Conservation (phyloP, 2,888 invertebrate genomes). For the Polyploca ridens region DNA sequence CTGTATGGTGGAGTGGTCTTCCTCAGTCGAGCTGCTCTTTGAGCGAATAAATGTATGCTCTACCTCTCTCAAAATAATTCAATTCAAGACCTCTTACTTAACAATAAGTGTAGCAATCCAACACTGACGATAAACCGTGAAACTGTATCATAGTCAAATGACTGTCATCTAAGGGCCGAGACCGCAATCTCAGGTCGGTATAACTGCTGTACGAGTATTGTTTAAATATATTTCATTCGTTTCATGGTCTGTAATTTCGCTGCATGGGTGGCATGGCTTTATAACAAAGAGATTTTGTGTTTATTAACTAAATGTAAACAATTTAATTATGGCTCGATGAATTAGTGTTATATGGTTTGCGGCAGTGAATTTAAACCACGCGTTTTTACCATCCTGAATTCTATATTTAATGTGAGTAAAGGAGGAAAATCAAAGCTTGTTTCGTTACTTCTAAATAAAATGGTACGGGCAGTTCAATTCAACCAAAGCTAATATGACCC, state of each 20-base stretch:
- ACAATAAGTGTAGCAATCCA: not conserved
- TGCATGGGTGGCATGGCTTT: conserved; percentile 12
- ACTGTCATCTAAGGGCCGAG: conserved; percentile 22
- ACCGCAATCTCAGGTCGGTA: conserved; percentile 22
- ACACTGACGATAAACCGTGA: conserved; percentile 4
- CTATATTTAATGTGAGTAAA: not conserved
- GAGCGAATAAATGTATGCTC: too few species aligned
- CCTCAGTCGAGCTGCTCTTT: too few species aligned
- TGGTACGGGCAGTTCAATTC: too few species aligned
- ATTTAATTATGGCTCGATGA: too few species aligned
- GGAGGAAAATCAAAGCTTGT: too few species aligned
- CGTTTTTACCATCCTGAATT: too few species aligned
- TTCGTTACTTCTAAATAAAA: too few species aligned
- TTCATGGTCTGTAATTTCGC: not conserved
- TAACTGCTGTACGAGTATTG: conserved; percentile 20
- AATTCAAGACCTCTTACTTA: not conserved
- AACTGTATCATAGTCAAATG: conserved; percentile 14
- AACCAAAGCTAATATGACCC: too few species aligned
- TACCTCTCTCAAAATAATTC: too few species aligned
- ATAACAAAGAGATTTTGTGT: not conserved
- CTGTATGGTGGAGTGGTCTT: too few species aligned
- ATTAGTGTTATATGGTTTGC: too few species aligned
- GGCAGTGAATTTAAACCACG: too few species aligned
- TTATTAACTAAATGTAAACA: not conserved
- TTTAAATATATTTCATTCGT: conserved; percentile 13